phyloP scores from a whole-genome alignment of 1,140 invertebrate species.

The Drepana arcuata region DNA sequence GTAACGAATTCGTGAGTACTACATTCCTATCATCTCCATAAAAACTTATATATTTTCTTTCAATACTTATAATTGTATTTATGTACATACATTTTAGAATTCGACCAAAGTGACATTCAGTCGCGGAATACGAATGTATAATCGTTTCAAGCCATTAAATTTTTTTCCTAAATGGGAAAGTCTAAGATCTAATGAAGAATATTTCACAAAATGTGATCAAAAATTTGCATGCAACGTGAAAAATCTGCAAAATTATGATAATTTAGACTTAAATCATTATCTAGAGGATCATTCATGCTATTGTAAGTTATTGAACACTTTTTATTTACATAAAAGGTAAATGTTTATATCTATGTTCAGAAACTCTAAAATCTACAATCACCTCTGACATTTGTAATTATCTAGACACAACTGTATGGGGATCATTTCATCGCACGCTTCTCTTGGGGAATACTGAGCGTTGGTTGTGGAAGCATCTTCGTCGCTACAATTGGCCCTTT shows the following conservation, averaged over 20 bases:
- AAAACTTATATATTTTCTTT: too few relatives aligned
- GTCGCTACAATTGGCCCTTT: constrained; percentile 43
- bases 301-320: constrained; percentile 16
- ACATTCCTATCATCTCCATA: too few relatives aligned
- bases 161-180: constrained; percentile 49
- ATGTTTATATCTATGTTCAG: too few relatives aligned
- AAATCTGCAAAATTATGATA: constrained; percentile 33
- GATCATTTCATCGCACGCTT: constrained; percentile 46
- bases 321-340: too few relatives aligned
- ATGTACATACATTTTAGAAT: too few relatives aligned
- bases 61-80: too few relatives aligned
- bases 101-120: constrained; percentile 34
- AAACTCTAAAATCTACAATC: too few relatives aligned
- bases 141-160: too few relatives aligned
- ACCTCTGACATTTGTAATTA: too few relatives aligned
- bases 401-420: constrained; percentile 37
- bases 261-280: constrained; percentile 36
- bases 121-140: too few relatives aligned
- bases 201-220: constrained; percentile 27
- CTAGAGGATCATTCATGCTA: constrained; percentile 10
- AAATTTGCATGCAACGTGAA: constrained; percentile 25
- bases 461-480: constrained; percentile 28
- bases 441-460: constrained; percentile 21
- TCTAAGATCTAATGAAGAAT: constrained; percentile 19
- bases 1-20: constrained; percentile 33